Percentiles rank a stretch among this genome's conserved stretches.
phyloP scores from a whole-genome alignment of 2,113 vertebrate species.

The Astatotilapia flaviijosephi region DNA sequence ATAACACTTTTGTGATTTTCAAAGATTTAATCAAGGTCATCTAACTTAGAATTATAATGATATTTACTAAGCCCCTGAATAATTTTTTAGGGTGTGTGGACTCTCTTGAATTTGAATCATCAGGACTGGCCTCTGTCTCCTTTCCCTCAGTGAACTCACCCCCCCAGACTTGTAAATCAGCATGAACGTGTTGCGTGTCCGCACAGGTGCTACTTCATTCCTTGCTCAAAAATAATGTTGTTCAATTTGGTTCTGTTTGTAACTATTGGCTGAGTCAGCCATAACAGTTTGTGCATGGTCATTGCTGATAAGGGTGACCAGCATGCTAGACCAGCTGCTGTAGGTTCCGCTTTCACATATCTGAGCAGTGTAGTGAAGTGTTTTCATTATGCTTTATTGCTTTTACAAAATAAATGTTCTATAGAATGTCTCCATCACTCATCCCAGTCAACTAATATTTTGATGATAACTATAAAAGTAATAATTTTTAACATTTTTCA shows the following conservation, averaged over 20 bases:
- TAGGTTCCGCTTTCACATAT: neutral
- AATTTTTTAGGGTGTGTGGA: too few species aligned
- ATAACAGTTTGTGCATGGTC: neutral
- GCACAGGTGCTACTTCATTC: neutral
- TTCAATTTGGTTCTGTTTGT: neutral
- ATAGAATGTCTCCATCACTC: neutral
- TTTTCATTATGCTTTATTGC: neutral
- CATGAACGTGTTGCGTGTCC: neutral
- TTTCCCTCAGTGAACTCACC: neutral
- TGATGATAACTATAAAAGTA: neutral
- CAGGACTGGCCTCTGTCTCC: neutral
- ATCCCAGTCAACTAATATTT: neutral
- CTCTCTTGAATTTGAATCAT: neutral
- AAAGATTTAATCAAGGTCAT: too few species aligned
- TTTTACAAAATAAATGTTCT: neutral
- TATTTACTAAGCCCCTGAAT: too few species aligned
- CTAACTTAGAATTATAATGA: too few species aligned
- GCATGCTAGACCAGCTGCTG: neutral
- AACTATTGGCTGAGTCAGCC: neutral
- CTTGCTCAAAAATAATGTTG: neutral
- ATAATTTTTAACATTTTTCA: neutral
- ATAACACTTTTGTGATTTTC: too few species aligned
- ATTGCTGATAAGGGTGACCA: neutral
- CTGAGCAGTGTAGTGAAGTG: neutral
- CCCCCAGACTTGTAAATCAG: neutral